These are phyloP conservation scores for Thymelicus lineola DNA, from an alignment of 2,888 invertebrate species.

Conservation along the genomic window DNA sequence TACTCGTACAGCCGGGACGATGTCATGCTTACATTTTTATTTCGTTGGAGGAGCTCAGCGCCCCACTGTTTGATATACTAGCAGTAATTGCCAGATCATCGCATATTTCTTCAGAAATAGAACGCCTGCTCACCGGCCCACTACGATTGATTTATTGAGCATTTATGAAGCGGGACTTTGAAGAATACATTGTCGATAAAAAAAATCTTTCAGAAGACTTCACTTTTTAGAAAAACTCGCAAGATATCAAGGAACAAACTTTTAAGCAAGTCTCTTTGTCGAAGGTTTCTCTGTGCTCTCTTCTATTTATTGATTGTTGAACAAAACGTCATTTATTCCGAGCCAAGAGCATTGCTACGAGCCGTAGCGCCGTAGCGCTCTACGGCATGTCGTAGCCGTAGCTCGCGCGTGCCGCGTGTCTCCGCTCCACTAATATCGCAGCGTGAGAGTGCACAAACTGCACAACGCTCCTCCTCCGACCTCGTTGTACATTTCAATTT, in stretches of 20 bases:
- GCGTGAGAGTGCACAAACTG: slow-evolving; percentile 2
- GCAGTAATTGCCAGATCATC: neutral
- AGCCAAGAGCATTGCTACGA: neutral
- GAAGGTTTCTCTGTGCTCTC: neutral
- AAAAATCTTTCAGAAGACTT: too few relatives aligned
- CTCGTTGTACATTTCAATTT: slow-evolving; percentile 3
- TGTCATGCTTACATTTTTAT: slow-evolving; percentile 33
- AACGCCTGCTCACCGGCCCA: neutral
- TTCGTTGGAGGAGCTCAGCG: slow-evolving; percentile 14
- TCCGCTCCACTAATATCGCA: neutral
- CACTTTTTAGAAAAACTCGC: too few relatives aligned
- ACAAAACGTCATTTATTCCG: too few relatives aligned
- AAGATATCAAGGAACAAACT: too few relatives aligned
- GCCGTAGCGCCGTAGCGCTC: neutral
- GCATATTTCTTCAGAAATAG: neutral
- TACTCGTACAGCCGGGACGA: slow-evolving; percentile 6
- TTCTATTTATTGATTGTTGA: neutral
- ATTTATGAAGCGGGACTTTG: neutral
- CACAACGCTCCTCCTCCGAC: neutral
- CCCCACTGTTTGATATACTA: slow-evolving; percentile 25
- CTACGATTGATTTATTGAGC: neutral
- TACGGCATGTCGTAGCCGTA: neutral
- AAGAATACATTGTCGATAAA: too few relatives aligned
- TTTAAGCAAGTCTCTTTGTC: neutral
- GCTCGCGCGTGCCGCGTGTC: neutral